A percentile compares a stretch with the other conserved stretches of the same genome.
Evolutionary conservation across 2,888 invertebrate species (phyloP).

Genomic region (Tuta absoluta): DNA sequence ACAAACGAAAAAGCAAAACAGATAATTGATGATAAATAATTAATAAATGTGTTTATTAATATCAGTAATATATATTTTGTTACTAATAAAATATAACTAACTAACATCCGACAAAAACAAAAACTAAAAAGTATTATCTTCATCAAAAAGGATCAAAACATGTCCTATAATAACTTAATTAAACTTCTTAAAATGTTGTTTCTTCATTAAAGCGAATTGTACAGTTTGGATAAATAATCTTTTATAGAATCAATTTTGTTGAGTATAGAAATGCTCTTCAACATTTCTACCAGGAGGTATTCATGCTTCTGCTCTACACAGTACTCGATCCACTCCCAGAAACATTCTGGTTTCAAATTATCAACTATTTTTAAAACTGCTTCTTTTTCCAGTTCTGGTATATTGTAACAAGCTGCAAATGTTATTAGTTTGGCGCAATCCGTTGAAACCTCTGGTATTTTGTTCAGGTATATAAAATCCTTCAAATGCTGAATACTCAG

Average conservation of each 20-base stretch:
- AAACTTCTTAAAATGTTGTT: background rate
- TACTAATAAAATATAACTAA: too few species aligned
- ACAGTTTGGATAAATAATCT: background rate
- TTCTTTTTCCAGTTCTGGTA: background rate
- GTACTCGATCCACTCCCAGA: slow-evolving; percentile 2
- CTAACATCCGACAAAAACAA: too few species aligned
- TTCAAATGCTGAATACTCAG: slow-evolving; percentile 1
- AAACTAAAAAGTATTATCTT: too few species aligned
- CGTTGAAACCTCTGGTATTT: background rate
- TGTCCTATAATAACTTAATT: too few species aligned
- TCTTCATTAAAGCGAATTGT: background rate
- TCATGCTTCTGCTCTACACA: background rate
- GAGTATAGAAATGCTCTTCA: background rate
- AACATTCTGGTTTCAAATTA: background rate
- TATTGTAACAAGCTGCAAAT: slow-evolving; percentile 1
- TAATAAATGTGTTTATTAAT: too few species aligned
- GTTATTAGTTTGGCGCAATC: background rate
- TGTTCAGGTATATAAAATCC: background rate
- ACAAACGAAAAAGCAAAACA: too few species aligned
- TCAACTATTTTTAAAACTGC: background rate
- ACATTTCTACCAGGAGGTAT: background rate
- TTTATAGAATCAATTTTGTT: background rate
- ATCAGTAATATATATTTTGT: too few species aligned
- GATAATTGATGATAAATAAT: too few species aligned
- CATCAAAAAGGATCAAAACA: too few species aligned